These are phyloP conservation scores for Apteryx mantelli DNA, from an alignment of 2,113 vertebrate species.

Conservation along the genomic window DNA sequence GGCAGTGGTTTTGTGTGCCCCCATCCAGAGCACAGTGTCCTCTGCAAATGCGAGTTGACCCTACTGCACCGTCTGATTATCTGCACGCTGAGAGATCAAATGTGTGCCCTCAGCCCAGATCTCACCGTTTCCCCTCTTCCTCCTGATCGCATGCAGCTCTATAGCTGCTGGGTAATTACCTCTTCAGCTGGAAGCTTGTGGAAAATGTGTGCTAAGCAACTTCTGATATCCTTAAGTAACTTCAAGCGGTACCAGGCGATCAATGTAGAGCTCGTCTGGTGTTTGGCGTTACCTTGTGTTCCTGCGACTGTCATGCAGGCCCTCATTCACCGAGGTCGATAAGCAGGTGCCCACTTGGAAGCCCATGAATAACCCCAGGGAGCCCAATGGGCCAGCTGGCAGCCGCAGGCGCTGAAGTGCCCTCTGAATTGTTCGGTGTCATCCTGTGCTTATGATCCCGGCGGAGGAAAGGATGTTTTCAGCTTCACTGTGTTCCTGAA, in stretches of 20 bases:
- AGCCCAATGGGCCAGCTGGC: neutral
- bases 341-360: neutral
- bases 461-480: neutral
- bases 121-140: neutral
- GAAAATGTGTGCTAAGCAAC: neutral
- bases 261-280: neutral
- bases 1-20: neutral
- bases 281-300: neutral
- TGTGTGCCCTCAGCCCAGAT: fast-evolving
- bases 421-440: neutral
- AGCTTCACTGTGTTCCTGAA: neutral
- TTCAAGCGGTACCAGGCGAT: neutral
- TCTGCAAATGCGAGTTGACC: neutral
- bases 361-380: neutral
- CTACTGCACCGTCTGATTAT: fast-evolving
- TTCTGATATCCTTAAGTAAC: neutral
- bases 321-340: neutral
- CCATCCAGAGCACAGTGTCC: neutral
- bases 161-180: neutral
- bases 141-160: neutral
- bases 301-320: fast-evolving
- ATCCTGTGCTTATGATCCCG: neutral
- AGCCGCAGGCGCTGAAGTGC: neutral
- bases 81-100: neutral
- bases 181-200: neutral